A percentile compares a stretch with the other conserved stretches of the same genome.
phyloP scores from a whole-genome alignment of 2,797 vertebrate species.

The Pteropus rufus region DNA sequence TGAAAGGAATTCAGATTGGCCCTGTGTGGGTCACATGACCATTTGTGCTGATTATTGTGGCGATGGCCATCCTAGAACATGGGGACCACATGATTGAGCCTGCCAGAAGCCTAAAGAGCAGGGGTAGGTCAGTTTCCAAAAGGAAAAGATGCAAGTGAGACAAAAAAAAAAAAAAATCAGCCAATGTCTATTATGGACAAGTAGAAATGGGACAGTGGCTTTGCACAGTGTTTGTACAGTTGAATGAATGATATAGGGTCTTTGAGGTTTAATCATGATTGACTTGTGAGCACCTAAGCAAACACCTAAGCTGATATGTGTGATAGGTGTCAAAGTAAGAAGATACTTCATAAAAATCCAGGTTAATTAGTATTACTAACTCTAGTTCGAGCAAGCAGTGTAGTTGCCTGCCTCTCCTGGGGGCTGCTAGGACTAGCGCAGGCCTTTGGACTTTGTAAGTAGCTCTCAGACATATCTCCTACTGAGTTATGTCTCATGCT shows the following conservation, averaged over 20 bases:
- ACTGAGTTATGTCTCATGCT: background rate
- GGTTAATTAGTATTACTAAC: background rate
- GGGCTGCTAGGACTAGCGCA: background rate
- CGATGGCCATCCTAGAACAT: background rate
- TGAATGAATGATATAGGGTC: background rate
- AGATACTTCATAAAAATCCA: background rate
- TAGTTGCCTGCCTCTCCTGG: background rate
- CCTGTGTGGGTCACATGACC: background rate
- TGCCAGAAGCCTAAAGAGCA: background rate
- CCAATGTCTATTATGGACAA: background rate
- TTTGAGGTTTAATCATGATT: background rate
- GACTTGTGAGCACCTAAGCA: background rate
- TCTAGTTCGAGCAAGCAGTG: no score
- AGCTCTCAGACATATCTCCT: background rate
- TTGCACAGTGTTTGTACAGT: background rate
- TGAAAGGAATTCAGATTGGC: background rate
- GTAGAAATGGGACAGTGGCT: background rate
- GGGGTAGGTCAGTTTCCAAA: background rate
- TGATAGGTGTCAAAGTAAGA: background rate
- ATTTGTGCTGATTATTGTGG: background rate
- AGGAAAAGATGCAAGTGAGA: background rate
- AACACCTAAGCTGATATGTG: background rate
- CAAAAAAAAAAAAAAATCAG: background rate
- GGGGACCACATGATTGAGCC: background rate
- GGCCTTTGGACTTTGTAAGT: background rate